phyloP scores from a whole-genome alignment of 2,888 invertebrate genomes.

The Steromphala cineraria region DNA sequence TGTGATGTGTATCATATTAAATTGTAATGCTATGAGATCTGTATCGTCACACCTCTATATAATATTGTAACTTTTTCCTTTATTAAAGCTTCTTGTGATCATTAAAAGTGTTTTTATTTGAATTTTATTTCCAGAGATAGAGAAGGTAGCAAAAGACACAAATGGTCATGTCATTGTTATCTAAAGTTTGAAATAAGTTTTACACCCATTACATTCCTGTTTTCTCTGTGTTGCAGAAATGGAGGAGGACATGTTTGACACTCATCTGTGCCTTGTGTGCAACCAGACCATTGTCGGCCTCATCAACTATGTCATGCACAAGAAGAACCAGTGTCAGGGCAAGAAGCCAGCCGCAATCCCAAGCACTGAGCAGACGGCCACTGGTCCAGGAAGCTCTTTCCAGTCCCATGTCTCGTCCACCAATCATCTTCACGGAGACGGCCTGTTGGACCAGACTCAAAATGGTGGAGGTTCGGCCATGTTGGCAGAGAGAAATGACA shows the following conservation, averaged over 20 bases:
- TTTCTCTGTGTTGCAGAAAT: not conserved
- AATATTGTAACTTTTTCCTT: too few species aligned
- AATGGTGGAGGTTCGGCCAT: not conserved
- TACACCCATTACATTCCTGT: not conserved
- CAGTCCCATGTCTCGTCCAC: not conserved
- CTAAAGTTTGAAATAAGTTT: not conserved
- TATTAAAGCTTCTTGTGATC: too few species aligned
- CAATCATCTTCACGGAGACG: not conserved
- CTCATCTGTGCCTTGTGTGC: constrained; percentile 91
- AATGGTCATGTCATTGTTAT: too few species aligned
- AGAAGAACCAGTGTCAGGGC: constrained; percentile 82
- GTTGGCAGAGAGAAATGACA: not conserved
- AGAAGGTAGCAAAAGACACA: too few species aligned
- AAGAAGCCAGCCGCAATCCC: constrained; percentile 28
- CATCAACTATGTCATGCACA: constrained; percentile 90
- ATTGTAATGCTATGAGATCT: too few species aligned
- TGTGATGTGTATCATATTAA: too few species aligned
- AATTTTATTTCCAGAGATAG: too few species aligned
- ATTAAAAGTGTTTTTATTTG: too few species aligned
- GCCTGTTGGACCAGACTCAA: not conserved
- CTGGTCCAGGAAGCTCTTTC: not conserved
- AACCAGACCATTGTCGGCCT: constrained; percentile 88
- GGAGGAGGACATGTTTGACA: constrained; percentile 16
- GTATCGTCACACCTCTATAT: too few species aligned
- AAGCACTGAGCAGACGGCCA: not conserved